Evolutionary conservation across 2,113 vertebrate genomes (phyloP).

Genomic region (Myocastor coypus): DNA sequence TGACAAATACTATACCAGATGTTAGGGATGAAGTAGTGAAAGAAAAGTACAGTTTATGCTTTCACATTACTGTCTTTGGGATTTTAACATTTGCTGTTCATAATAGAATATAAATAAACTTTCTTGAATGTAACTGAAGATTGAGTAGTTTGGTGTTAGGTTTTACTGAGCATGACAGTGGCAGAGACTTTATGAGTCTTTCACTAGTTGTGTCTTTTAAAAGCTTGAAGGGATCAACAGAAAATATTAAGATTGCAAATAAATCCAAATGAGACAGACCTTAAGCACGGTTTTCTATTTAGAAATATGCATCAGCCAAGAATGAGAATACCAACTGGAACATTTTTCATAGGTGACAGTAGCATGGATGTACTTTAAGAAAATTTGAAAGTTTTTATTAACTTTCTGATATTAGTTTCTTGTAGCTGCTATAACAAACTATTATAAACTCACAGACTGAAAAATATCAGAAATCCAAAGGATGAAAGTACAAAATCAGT

Average conservation of each 20-base stretch:
- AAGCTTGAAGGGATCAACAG: conserved; percentile 28
- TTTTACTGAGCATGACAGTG: not conserved
- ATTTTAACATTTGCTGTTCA: not conserved
- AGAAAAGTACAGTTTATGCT: not conserved
- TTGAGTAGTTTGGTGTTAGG: not conserved
- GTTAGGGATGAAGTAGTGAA: not conserved
- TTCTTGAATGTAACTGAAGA: not conserved
- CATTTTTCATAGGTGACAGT: not conserved
- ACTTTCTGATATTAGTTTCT: conserved; percentile 14
- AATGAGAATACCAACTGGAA: not conserved
- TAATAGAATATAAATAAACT: not conserved
- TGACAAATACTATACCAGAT: conserved; percentile 8
- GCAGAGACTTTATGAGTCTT: not conserved
- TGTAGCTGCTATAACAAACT: conserved; percentile 21
- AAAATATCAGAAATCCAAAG: conserved; percentile 4
- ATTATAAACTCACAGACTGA: not conserved
- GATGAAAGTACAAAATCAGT: not conserved
- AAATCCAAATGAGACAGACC: not conserved
- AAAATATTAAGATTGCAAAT: conserved; percentile 15
- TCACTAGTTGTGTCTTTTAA: not conserved
- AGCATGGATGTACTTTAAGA: not conserved
- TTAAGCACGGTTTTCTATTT: not conserved
- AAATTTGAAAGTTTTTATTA: conserved; percentile 32
- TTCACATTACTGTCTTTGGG: not conserved
- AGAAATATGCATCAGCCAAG: not conserved